Conservation (phyloP, 37 sponge, comb jelly and placozoan species). For the Beroe forskalii region DNA sequence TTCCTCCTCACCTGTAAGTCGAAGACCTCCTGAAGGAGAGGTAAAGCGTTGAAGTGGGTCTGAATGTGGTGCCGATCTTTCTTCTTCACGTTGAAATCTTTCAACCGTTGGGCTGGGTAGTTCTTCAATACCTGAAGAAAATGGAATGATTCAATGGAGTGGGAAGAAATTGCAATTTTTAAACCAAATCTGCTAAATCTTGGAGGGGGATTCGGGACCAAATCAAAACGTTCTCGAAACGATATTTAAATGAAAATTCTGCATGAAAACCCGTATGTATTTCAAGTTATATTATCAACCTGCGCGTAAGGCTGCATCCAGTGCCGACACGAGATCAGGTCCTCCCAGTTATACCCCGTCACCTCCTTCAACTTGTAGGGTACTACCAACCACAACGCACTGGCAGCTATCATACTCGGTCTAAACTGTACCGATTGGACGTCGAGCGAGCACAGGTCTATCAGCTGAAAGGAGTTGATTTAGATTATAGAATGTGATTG, state of each 20-base stretch:
- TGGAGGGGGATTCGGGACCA: too few species aligned
- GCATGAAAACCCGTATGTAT: too few species aligned
- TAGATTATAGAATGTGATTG: too few species aligned
- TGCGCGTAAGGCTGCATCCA: conserved; percentile 64
- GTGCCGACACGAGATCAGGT: conserved; percentile 26
- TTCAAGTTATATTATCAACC: too few species aligned
- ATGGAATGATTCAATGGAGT: neutral
- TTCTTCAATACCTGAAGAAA: neutral
- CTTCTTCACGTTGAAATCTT: neutral
- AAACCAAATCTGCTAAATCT: too few species aligned
- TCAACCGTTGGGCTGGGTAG: conserved; percentile 11
- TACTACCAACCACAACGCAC: conserved; percentile 40
- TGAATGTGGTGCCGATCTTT: conserved; percentile 41
- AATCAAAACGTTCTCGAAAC: too few species aligned
- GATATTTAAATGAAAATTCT: too few species aligned
- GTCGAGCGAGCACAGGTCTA: conserved; percentile 56
- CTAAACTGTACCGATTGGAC: neutral
- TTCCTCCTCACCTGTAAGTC: neutral
- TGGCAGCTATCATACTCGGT: conserved; percentile 58
- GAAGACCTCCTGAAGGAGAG: neutral
- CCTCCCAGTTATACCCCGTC: conserved; percentile 56
- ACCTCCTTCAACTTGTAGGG: conserved; percentile 55
- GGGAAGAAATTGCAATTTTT: too few species aligned
- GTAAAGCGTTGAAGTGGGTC: conserved; percentile 6
- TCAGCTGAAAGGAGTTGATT: conserved; percentile 17